Conservation (phyloP, 1,140 invertebrate genomes). For the Caligus rogercresseyi region DNA sequence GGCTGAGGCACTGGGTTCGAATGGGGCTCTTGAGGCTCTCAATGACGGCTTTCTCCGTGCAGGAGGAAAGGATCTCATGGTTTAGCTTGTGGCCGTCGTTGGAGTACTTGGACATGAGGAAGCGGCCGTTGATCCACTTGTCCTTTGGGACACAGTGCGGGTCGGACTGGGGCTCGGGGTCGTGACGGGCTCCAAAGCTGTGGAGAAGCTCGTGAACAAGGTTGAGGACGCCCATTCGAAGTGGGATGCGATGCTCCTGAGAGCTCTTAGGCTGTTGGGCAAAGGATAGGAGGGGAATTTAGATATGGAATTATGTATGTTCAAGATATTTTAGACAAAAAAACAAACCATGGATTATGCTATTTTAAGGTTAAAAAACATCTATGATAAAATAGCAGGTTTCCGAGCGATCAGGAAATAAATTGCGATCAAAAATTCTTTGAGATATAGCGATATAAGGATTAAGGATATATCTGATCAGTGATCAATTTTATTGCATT, state of each 20-base stretch:
- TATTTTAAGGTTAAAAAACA: too few relatives aligned
- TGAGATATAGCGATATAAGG: too few relatives aligned
- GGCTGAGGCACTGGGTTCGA: background rate
- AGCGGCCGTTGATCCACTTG: constrained; percentile 14
- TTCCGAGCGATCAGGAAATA: too few relatives aligned
- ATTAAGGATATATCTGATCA: too few relatives aligned
- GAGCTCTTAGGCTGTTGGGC: constrained; percentile 6
- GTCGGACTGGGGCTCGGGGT: constrained; percentile 4
- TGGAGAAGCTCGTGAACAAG: constrained; percentile 18
- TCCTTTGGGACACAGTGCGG: background rate
- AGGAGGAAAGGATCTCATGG: constrained; percentile 6
- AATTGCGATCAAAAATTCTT: too few relatives aligned
- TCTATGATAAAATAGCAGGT: too few relatives aligned
- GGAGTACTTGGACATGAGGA: constrained; percentile 15
- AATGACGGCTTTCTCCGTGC: background rate
- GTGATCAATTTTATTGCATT: too few relatives aligned
- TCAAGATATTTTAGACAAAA: too few relatives aligned
- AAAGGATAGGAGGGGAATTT: too few relatives aligned
- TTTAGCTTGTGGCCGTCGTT: constrained; percentile 16
- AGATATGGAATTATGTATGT: too few relatives aligned
- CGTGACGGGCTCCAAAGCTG: constrained; percentile 19
- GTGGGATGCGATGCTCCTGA: constrained; percentile 13
- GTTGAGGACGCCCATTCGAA: constrained; percentile 19
- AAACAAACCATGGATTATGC: too few relatives aligned
- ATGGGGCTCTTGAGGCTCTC: background rate